Evolutionary conservation across 2,888 invertebrate species (phyloP).

Genomic region (Falcaria lacertinaria): DNA sequence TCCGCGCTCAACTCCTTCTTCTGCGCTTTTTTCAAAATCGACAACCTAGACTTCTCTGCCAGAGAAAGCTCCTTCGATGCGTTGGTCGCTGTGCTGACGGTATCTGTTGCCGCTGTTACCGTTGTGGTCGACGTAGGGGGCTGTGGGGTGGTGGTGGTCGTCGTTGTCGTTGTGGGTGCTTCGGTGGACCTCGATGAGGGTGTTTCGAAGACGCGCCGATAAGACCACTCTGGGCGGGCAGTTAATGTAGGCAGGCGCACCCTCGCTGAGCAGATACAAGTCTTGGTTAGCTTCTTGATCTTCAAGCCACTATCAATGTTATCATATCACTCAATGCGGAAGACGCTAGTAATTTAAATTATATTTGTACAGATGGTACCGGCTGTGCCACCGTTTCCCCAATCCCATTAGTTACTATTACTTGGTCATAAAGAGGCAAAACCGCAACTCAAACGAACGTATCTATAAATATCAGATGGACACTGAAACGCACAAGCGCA

Average conservation of each 20-base stretch:
- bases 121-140: constrained; percentile 1
- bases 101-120: not conserved
- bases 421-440: too few relatives aligned
- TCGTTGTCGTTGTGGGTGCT: not conserved
- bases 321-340: too few relatives aligned
- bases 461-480: too few relatives aligned
- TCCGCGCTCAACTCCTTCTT: constrained; percentile 40
- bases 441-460: too few relatives aligned
- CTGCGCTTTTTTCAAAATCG: constrained; percentile 57
- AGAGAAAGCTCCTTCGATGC: constrained; percentile 34
- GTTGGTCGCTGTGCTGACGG: not conserved
- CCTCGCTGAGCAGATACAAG: constrained; percentile 62
- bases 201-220: constrained; percentile 8
- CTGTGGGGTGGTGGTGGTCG: constrained; percentile 2
- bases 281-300: constrained; percentile 39
- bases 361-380: too few relatives aligned
- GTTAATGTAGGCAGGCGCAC: constrained; percentile 9
- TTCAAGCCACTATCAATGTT: constrained; percentile 2
- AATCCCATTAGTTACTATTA: too few relatives aligned
- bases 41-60: constrained; percentile 58
- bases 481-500: too few relatives aligned
- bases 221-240: constrained; percentile 7
- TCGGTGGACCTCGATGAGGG: not conserved
- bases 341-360: too few relatives aligned
- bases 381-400: too few relatives aligned